These are phyloP conservation scores for Neodiprion fabricii DNA, from an alignment of 1,140 invertebrate genomes.

Conservation along the genomic window DNA sequence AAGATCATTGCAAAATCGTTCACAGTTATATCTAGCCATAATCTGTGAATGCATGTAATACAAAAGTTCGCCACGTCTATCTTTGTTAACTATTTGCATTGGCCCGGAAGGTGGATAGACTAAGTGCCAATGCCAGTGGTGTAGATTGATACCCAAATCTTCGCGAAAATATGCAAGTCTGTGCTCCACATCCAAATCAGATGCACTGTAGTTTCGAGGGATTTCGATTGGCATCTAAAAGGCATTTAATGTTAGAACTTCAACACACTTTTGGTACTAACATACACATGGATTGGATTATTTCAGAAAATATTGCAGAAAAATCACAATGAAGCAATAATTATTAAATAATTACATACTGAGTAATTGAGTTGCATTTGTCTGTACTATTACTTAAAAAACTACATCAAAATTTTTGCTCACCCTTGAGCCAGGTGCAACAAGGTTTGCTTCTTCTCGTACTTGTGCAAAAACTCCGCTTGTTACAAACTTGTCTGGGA, in stretches of 20 bases:
- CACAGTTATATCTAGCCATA: slow-evolving; percentile 51
- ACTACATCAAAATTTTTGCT: background rate
- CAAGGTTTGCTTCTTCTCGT: slow-evolving; percentile 57
- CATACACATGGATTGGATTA: background rate
- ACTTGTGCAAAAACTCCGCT: slow-evolving; percentile 61
- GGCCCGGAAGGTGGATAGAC: slow-evolving; percentile 68
- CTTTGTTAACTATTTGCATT: slow-evolving; percentile 63
- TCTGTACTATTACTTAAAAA: no score
- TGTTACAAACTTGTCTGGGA: slow-evolving; percentile 66
- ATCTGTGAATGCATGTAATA: slow-evolving; percentile 79
- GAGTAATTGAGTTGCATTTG: no score
- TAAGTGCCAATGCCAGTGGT: slow-evolving; percentile 80
- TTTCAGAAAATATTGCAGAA: background rate
- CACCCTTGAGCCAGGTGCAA: slow-evolving; percentile 33
- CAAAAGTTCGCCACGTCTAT: slow-evolving; percentile 75
- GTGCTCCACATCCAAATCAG: slow-evolving; percentile 69
- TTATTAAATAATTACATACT: background rate
- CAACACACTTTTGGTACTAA: background rate
- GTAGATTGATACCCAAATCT: slow-evolving; percentile 70
- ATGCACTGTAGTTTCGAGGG: slow-evolving; percentile 71
- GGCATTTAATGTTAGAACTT: slow-evolving; percentile 7
- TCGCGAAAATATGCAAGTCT: slow-evolving; percentile 72
- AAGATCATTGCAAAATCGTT: slow-evolving; percentile 43
- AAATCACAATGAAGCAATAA: background rate
- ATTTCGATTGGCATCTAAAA: slow-evolving; percentile 64